These are phyloP conservation scores for Sisyra terminalis DNA, from an alignment of 2,888 invertebrate species.

Conservation along the genomic window DNA sequence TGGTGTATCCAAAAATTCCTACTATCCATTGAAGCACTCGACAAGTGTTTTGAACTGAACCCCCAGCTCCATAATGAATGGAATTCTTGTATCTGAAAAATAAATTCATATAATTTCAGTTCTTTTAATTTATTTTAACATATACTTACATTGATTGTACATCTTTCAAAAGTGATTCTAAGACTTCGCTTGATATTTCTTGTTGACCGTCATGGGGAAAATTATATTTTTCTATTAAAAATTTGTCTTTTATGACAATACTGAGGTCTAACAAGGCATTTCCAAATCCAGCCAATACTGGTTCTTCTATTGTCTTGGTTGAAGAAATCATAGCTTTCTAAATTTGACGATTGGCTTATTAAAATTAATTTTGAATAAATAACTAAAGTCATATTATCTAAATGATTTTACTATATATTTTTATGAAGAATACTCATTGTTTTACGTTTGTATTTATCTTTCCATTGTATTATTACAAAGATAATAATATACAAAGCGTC, in stretches of 20 bases:
- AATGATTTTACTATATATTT: too few relatives aligned
- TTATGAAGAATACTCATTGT: too few relatives aligned
- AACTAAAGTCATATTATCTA: too few relatives aligned
- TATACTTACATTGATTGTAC: constrained; percentile 15
- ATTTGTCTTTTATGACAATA: constrained; percentile 17
- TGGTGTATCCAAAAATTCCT: constrained; percentile 15
- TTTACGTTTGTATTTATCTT: too few relatives aligned
- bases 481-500: too few relatives aligned
- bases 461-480: too few relatives aligned
- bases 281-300: constrained; percentile 23
- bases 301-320: not conserved
- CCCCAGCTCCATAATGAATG: constrained; percentile 23
- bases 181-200: constrained; percentile 20
- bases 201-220: constrained; percentile 24
- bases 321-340: too few relatives aligned
- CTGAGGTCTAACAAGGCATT: constrained; percentile 28
- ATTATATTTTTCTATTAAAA: constrained; percentile 23
- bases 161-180: constrained; percentile 19
- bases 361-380: too few relatives aligned
- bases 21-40: constrained; percentile 29
- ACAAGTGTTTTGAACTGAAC: constrained; percentile 32
- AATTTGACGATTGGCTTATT: too few relatives aligned
- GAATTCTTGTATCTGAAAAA: constrained; percentile 16
- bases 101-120: too few relatives aligned
- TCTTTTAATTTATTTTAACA: not conserved